phyloP scores from a whole-genome alignment of 2,888 invertebrate genomes.

The Leucoma salicis region DNA sequence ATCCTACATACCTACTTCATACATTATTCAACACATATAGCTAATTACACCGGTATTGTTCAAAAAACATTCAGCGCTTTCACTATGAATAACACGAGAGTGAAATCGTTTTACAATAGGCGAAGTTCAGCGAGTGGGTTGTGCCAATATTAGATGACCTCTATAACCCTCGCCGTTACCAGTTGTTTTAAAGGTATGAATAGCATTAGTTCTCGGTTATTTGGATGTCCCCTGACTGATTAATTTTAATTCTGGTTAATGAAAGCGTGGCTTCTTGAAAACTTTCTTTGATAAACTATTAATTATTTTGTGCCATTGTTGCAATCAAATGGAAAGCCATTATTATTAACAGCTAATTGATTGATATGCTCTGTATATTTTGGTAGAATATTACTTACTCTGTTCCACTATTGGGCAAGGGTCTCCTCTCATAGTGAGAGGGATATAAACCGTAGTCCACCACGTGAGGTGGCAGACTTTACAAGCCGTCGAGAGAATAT shows the following conservation, averaged over 20 bases:
- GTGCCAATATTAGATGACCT: slow-evolving; percentile 43
- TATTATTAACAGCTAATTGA: background rate
- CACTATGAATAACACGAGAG: slow-evolving; percentile 54
- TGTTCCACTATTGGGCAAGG: no score
- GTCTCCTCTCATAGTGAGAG: no score
- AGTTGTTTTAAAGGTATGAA: slow-evolving; percentile 19
- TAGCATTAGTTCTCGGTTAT: slow-evolving; percentile 29
- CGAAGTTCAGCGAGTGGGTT: slow-evolving; percentile 45
- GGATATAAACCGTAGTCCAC: no score
- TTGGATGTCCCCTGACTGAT: slow-evolving; percentile 23
- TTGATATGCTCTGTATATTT: no score
- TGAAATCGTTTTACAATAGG: slow-evolving; percentile 64
- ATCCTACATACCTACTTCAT: slow-evolving; percentile 10
- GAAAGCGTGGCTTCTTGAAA: background rate
- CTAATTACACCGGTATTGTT: slow-evolving; percentile 49
- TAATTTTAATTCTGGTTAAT: slow-evolving; percentile 26
- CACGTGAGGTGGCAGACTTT: no score
- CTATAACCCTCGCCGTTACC: slow-evolving; percentile 14
- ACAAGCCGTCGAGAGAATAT: no score
- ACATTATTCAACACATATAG: slow-evolving; percentile 23
- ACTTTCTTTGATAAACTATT: background rate
- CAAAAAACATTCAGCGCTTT: slow-evolving; percentile 53
- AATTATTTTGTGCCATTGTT: background rate
- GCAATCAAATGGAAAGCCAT: background rate
- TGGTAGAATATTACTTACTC: no score